Percentiles rank a stretch among this genome's conserved stretches.
phyloP scores from a whole-genome alignment of 1,140 invertebrate species.

The Phthorimaea operculella region DNA sequence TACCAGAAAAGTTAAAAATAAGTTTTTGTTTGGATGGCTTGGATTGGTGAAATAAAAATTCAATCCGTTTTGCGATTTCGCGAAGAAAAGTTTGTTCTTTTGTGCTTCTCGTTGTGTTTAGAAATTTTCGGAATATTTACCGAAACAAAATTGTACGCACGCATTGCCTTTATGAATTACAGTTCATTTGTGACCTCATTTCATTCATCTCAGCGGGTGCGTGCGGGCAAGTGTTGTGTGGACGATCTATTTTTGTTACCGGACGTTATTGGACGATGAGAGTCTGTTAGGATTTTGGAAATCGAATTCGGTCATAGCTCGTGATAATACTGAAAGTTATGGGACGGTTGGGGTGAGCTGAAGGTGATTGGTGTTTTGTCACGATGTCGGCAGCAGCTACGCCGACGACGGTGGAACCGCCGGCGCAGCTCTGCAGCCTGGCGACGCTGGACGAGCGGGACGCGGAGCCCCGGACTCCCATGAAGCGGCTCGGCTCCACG shows the following conservation, averaged over 20 bases:
- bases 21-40: too few species aligned
- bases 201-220: background rate
- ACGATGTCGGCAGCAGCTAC: background rate
- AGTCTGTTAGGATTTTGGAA: background rate
- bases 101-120: background rate
- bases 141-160: background rate
- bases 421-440: background rate
- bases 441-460: conserved; percentile 61
- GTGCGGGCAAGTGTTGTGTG: conserved; percentile 3
- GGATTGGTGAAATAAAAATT: background rate
- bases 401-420: background rate
- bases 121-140: background rate
- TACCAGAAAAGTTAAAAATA: too few species aligned
- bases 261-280: conserved; percentile 3
- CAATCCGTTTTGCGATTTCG: background rate
- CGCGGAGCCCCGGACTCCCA: conserved; percentile 79
- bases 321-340: background rate
- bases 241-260: conserved; percentile 2
- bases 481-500: conserved; percentile 81
- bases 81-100: background rate
- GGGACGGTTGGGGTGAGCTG: background rate
- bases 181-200: background rate
- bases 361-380: background rate
- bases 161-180: background rate
- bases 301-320: background rate